Percentiles rank a stretch among this genome's conserved stretches.
Conservation (phyloP, 1,140 invertebrate genomes). For the Penaeus japonicus region DNA sequence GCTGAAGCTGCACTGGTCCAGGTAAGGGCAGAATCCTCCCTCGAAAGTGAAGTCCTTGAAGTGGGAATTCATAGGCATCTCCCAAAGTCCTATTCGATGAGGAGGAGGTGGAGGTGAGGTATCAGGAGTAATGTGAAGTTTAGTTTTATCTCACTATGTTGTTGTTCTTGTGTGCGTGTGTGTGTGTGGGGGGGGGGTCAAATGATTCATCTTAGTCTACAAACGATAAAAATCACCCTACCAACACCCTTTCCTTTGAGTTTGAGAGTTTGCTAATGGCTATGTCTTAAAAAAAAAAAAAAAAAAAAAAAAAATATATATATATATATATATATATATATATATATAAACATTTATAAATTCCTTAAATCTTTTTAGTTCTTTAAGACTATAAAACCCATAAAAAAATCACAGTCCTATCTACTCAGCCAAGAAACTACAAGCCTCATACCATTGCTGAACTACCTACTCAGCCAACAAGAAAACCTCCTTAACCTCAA, state of each 20-base stretch:
- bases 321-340: not conserved
- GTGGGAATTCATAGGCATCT: constrained; percentile 91
- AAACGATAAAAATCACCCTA: not conserved
- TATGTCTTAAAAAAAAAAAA: not conserved
- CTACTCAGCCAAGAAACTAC: not conserved
- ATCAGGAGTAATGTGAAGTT: too few relatives aligned
- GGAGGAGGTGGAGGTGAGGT: not conserved
- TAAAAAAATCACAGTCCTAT: too few relatives aligned
- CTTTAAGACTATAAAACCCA: not conserved
- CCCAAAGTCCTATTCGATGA: constrained; percentile 79
- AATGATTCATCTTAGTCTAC: not conserved
- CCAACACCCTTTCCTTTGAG: too few relatives aligned
- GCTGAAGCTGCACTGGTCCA: constrained; percentile 92
- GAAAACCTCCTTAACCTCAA: not conserved
- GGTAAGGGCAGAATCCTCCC: constrained; percentile 89
- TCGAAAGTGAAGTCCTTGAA: constrained; percentile 83
- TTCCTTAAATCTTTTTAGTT: not conserved
- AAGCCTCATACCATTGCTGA: not conserved
- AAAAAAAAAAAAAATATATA: not conserved
- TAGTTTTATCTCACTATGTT: too few relatives aligned
- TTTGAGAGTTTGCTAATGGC: not conserved
- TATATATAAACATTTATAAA: not conserved
- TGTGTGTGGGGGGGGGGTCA: too few relatives aligned
- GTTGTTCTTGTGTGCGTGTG: too few relatives aligned
- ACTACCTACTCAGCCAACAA: not conserved